Evolutionary conservation across 2,888 invertebrate genomes (phyloP), one percentile per base, ranked within the genome.

Genomic region (Cyrtodaria siliqua): DNA sequence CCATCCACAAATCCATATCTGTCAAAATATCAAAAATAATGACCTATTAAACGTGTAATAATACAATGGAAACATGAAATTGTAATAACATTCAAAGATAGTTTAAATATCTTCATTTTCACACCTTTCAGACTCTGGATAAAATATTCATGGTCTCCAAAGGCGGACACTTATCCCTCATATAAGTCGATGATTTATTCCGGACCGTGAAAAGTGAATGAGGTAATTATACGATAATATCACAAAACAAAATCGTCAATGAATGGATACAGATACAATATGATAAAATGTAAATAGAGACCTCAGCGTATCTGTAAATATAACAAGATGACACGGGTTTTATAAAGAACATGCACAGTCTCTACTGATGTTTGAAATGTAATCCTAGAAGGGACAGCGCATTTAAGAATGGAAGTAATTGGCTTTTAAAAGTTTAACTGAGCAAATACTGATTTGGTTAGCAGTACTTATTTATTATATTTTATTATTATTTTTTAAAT

Each of bases 131-230:
- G 14, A 8, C 23, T 26, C 12, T 4, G 52, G 52, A 52, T 52
- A 52, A 20, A 52, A 52, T 52, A 52, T 52, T 52, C 52, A 52
- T 52, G 24, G 52, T 2, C 9, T 9, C 16, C 4, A 16, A 4
- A 16, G 44, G 20, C n/a, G 20, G 6, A 44, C 20, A 44, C 20
- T 57, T 33, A 57, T 23, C 40, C 24, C 42, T 57, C 42, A 40
- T 57, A 57, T 23, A 57, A 42, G 26, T 38, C 33, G 27, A 16
- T 55, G 18, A 55, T 33, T 33, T 55, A 55, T 33, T 55, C 26
- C 20, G n/a, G 20, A 33, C 29, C 29, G 33, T 29, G 29, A 55
- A 55, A 55, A 33, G 27, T 33, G 55, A 33, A 55, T 27, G 33
- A 29, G n/a, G 26, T 55, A 29, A 55, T 55, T 29, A 55, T 4